phyloP scores from a whole-genome alignment of 2,888 invertebrate genomes.

The Stenotaenia linearis region DNA sequence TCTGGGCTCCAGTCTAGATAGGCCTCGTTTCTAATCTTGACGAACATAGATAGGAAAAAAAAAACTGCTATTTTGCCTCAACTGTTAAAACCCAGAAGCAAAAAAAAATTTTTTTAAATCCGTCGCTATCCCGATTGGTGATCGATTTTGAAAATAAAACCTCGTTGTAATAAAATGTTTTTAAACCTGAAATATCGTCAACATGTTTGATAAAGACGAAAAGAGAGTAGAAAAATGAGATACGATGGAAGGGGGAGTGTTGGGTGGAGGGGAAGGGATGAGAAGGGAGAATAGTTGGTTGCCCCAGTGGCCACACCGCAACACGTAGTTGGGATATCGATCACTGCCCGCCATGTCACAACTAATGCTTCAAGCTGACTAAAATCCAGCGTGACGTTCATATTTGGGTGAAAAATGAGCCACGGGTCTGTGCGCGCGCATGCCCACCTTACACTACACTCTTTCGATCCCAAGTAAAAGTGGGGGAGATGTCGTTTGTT shows the following conservation, averaged over 20 bases:
- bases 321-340: constrained; percentile 24
- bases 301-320: constrained; percentile 17
- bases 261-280: background rate
- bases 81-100: background rate
- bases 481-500: too few relatives aligned
- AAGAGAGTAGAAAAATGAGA: constrained; percentile 3
- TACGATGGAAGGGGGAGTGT: background rate
- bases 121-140: background rate
- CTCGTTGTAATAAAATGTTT: background rate
- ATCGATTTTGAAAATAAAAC: background rate
- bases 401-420: constrained; percentile 30
- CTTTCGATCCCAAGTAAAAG: background rate
- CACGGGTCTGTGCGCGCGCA: constrained; percentile 26
- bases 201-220: background rate
- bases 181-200: background rate
- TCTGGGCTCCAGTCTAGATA: background rate
- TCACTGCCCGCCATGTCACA: constrained; percentile 28
- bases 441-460: background rate
- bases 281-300: background rate
- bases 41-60: background rate
- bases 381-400: constrained; percentile 31
- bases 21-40: constrained; percentile 9
- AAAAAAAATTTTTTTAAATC: background rate
- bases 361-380: constrained; percentile 24
- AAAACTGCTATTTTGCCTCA: background rate